phyloP scores from a whole-genome alignment of 2,797 vertebrate species.

The Crenuchus spilurus region DNA sequence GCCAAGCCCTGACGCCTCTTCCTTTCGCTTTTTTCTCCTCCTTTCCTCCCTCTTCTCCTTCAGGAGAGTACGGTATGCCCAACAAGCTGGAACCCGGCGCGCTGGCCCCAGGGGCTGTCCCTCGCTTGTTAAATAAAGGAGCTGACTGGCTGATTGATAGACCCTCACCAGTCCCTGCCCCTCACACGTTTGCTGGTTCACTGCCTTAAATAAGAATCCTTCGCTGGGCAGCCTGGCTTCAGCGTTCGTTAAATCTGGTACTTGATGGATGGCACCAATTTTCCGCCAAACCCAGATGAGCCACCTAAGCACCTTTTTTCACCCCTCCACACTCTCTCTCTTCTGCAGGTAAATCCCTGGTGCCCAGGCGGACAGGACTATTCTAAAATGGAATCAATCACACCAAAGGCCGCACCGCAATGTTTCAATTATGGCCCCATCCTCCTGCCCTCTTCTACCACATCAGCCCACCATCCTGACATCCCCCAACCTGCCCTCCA shows the following conservation, averaged over 20 bases:
- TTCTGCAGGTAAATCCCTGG: slow-evolving; percentile 74
- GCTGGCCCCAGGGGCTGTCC: slow-evolving; percentile 81
- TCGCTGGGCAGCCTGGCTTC: slow-evolving; percentile 71
- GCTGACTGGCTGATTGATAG: slow-evolving; percentile 86
- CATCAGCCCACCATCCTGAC: slow-evolving; percentile 54
- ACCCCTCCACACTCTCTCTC: slow-evolving; percentile 59
- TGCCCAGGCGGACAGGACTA: slow-evolving; percentile 70
- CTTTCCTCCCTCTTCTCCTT: slow-evolving; percentile 32
- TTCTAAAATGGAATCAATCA: slow-evolving; percentile 81
- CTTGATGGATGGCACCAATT: slow-evolving; percentile 86
- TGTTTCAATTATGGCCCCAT: slow-evolving; percentile 76
- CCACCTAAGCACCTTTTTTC: slow-evolving; percentile 73
- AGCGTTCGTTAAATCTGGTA: slow-evolving; percentile 77
- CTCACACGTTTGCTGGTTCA: slow-evolving; percentile 73
- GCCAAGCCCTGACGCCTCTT: slow-evolving; percentile 68
- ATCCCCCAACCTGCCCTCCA: slow-evolving; percentile 43
- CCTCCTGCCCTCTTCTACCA: slow-evolving; percentile 60
- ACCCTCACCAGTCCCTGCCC: slow-evolving; percentile 78
- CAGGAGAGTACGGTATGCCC: slow-evolving; percentile 68
- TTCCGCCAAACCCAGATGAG: slow-evolving; percentile 80
- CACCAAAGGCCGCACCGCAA: slow-evolving; percentile 64
- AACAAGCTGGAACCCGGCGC: slow-evolving; percentile 80
- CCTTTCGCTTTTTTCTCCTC: slow-evolving; percentile 60
- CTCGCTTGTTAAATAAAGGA: slow-evolving; percentile 91
- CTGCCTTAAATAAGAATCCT: slow-evolving; percentile 78